Percentiles rank a stretch among this genome's conserved stretches.
Conservation (phyloP, 2,888 invertebrate species). For the Himalopsyche anomala region DNA sequence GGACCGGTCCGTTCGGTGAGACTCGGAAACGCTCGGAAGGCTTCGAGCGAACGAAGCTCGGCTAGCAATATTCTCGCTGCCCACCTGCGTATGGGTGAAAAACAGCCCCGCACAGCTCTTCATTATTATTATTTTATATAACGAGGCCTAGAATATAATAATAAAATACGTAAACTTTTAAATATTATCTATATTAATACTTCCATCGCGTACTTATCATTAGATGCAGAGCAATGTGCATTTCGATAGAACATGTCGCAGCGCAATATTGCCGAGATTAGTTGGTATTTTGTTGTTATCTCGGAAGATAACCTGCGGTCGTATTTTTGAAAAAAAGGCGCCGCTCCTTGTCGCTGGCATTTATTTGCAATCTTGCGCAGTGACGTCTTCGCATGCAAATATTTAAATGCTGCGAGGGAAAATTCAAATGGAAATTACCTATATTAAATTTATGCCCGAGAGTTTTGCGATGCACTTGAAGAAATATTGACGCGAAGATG, state of each 20-base stretch:
- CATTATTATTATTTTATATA: slow-evolving; percentile 41
- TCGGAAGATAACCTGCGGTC: slow-evolving; percentile 61
- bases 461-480: background rate
- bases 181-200: background rate
- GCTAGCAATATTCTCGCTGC: slow-evolving; percentile 61
- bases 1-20: slow-evolving; percentile 63
- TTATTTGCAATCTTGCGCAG: slow-evolving; percentile 40
- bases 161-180: background rate
- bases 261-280: slow-evolving; percentile 45
- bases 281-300: slow-evolving; percentile 58
- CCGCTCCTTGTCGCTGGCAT: slow-evolving; percentile 45
- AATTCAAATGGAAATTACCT: slow-evolving; percentile 33
- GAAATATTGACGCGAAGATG: background rate
- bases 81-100: slow-evolving; percentile 62
- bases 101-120: slow-evolving; percentile 53
- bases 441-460: slow-evolving; percentile 3
- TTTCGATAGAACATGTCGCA: background rate
- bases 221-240: slow-evolving; percentile 23
- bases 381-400: slow-evolving; percentile 40
- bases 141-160: slow-evolving; percentile 11
- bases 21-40: slow-evolving; percentile 51
- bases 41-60: slow-evolving; percentile 54
- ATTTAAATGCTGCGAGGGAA: slow-evolving; percentile 44
- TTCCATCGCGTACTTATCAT: background rate
- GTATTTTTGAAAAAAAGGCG: slow-evolving; percentile 63